These are phyloP conservation scores for Apolygus lucorum DNA, from an alignment of 1,140 invertebrate genomes.

Conservation along the genomic window DNA sequence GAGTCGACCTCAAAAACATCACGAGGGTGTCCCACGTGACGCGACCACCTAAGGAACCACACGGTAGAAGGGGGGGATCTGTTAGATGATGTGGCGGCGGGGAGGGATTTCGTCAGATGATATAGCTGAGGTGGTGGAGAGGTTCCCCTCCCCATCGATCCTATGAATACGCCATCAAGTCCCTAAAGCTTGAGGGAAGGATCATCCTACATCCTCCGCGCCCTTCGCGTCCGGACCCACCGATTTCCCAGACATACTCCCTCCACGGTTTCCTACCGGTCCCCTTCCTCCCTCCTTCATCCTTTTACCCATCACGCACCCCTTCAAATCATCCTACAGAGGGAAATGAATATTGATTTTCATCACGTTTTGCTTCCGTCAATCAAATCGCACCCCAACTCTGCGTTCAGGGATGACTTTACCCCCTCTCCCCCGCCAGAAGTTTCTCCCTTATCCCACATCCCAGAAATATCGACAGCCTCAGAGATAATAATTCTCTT, in stretches of 20 bases:
- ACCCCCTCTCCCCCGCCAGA: neutral
- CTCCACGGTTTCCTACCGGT: neutral
- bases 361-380: neutral
- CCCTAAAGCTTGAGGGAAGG: neutral
- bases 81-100: too few species aligned
- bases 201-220: neutral
- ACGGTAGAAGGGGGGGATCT: too few species aligned
- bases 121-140: too few species aligned
- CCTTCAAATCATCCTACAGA: neutral
- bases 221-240: neutral
- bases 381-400: too few species aligned
- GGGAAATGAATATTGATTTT: constrained; percentile 1
- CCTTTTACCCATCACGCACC: neutral
- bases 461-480: neutral
- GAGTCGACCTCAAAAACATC: too few species aligned
- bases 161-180: neutral
- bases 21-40: too few species aligned
- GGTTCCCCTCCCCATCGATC: too few species aligned
- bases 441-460: too few species aligned
- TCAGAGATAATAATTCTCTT: neutral
- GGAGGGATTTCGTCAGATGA: too few species aligned
- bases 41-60: too few species aligned
- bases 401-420: too few species aligned
- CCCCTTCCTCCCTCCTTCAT: neutral
- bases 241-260: neutral